Base-by-base conservation (phyloP, 1,140 invertebrate genomes). In the Ceratina calcarata region DNA sequence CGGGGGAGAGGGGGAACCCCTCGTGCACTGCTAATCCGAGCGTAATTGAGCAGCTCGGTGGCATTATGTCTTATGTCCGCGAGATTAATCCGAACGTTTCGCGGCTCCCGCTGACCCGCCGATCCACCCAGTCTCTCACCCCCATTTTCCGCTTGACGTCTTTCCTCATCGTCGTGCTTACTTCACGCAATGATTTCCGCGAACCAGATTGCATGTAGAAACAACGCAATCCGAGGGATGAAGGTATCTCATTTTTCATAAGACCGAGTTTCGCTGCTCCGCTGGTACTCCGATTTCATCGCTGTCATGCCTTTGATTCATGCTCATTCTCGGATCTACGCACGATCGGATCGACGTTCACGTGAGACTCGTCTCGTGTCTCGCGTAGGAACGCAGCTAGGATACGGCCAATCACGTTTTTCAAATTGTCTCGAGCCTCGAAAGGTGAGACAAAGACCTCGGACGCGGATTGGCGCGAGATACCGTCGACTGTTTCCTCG, bases 21-120 rank as follows among this genome's bases (percentile, higher is more conserved):
- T 86, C 83, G 76, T 82, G 82, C 81, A 84, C 70, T 80, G 83
- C 57, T 90, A 90, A 91, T 90, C 89, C 85, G 68, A 70, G 78
- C 81, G 79, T 86, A 89, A 90, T 90, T 88, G 90, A 86, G 62
- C 53, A 57, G 83, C 76, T 86, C 80, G 49, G 49, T 82, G 55
- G 58, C 80, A 85, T 86, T 82, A 73, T 72, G 76, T 86, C 83
- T 86, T 86, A 86, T 66, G 64, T 82, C 64, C 64, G 32, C 57
- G 58, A 76, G 64, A 82, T 82, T 85, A 82, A 86, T 82, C 58
- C 68, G 62, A 75, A 58, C 67, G 10, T 45, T 45, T 45, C 37
- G 67, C 72, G 79, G 37, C 53, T 66, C 12, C 53, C 24, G 24
- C 62, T 71, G 71, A 66, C 20, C 53, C 57, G 55, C 61, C 12